Evolutionary conservation across 1,140 invertebrate genomes (phyloP), one percentile per base, ranked within the genome.

Genomic region (Thaumetopoea pityocampa): DNA sequence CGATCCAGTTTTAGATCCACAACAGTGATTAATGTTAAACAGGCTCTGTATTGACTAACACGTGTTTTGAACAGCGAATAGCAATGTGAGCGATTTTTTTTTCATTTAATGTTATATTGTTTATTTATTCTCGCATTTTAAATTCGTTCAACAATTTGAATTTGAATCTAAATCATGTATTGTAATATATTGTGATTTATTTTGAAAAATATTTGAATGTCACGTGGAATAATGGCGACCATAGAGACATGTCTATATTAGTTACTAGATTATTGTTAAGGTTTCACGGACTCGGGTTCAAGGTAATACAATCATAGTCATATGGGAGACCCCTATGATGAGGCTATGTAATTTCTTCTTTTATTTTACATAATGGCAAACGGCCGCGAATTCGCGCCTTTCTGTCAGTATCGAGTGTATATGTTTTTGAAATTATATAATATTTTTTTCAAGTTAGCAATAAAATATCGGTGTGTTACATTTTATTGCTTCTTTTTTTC

Each of bases 231-330:
- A 38, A 38, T 43, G 40, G 40, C 20, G 27, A 27, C 16, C 10
- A 17, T 19, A 27, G 30, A 34, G 43, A 32, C 23, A 27, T 32
- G 18, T 27, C 22, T 33, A 11, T 48, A 44, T 56, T 56, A 48
- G 47, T 46, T 51, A 24, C 37, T 38, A 11, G 36, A 38, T 63
- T 50, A 59, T 68, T 58, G 51, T 60, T 68, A 68, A 58, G 55
- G 48, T 42, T 55, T 55, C 22, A 47, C 40, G 33, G 44, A 14
- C 37, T 41, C 30, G 45, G 51, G 66, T 72, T 72, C 65, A 67
- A 72, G 63, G 66, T 35, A 30, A 52, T 19, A 37, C 28, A 8
- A 22, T 34, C 37, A 53, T 51, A n/a, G 22, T 36, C 43, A 52
- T 56, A 54, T 62, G 58, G 62, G 62, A 62, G 59, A 58, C 58